phyloP scores from a whole-genome alignment of 2,888 invertebrate genomes.

The Hipparchia sbordonii region DNA sequence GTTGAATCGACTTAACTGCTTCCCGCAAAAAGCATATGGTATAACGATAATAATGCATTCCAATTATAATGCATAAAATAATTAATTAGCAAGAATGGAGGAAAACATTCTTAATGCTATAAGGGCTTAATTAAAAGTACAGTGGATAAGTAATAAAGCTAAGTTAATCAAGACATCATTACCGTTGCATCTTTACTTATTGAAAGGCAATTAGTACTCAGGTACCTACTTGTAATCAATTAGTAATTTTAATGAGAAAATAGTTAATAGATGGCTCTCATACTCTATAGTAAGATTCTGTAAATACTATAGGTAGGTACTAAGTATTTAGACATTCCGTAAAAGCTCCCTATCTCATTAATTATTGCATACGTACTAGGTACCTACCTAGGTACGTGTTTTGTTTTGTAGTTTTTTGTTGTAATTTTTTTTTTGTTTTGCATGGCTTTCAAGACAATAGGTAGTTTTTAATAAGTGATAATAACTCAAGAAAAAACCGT shows the following conservation, averaged over 20 bases:
- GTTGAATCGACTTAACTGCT: conserved; percentile 28
- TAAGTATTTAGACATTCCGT: too few species aligned
- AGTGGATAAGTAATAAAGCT: not conserved
- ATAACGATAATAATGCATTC: conserved; percentile 40
- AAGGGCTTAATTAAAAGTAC: conserved; percentile 20
- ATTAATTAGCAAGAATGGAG: conserved; percentile 28
- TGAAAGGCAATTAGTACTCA: conserved; percentile 25
- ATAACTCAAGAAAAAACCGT: too few species aligned
- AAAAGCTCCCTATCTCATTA: too few species aligned
- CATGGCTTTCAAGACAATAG: too few species aligned
- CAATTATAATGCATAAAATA: conserved; percentile 39
- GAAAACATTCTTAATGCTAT: conserved; percentile 24
- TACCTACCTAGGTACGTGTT: too few species aligned
- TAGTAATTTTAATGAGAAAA: not conserved
- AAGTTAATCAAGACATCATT: conserved; percentile 31
- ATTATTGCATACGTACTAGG: too few species aligned
- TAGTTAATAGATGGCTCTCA: not conserved
- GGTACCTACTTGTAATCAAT: not conserved
- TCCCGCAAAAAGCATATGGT: conserved; percentile 18
- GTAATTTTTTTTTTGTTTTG: too few species aligned
- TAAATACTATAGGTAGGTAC: not conserved
- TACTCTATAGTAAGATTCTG: not conserved
- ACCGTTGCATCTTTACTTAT: conserved; percentile 22
- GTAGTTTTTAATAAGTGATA: too few species aligned
- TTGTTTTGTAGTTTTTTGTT: not conserved